phyloP scores from a whole-genome alignment of 2,113 vertebrate genomes.

The Bostrychus sinensis region DNA sequence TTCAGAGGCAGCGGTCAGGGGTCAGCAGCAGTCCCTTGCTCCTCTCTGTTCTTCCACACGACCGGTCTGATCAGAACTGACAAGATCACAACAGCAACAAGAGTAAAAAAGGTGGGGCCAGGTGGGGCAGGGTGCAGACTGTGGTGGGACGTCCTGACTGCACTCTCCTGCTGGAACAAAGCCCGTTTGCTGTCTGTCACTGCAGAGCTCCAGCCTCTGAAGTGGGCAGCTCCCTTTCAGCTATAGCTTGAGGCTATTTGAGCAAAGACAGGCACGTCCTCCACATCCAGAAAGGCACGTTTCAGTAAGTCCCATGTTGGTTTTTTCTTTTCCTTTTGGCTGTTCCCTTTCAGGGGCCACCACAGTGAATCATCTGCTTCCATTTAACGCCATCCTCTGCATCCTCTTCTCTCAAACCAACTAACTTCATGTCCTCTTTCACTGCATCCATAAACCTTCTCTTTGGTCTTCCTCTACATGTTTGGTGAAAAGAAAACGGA shows the following conservation, averaged over 20 bases:
- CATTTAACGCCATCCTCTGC: too few species aligned
- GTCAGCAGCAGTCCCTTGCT: conserved; percentile 21
- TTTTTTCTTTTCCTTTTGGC: too few species aligned
- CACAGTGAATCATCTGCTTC: too few species aligned
- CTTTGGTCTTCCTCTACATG: too few species aligned
- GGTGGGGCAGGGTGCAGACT: conserved; percentile 6
- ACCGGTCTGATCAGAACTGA: conserved; percentile 58
- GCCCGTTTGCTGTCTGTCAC: conserved; percentile 11
- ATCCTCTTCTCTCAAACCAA: too few species aligned
- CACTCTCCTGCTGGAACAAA: not conserved
- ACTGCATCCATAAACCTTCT: too few species aligned
- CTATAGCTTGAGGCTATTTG: conserved; percentile 10
- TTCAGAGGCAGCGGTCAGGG: conserved; percentile 12
- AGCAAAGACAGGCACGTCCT: conserved; percentile 30
- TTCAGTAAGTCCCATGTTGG: too few species aligned
- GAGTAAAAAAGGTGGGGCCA: conserved; percentile 14
- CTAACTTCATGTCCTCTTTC: too few species aligned
- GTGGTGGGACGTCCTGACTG: conserved; percentile 20
- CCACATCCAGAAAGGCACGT: too few species aligned
- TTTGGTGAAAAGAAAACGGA: too few species aligned
- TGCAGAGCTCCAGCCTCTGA: conserved; percentile 13
- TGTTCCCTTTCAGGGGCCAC: too few species aligned
- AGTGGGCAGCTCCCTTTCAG: conserved; percentile 10
- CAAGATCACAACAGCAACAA: conserved; percentile 55
- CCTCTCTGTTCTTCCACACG: conserved; percentile 55